Base-by-base conservation (phyloP, 1,140 invertebrate species). In the Drosophila murphyi region DNA sequence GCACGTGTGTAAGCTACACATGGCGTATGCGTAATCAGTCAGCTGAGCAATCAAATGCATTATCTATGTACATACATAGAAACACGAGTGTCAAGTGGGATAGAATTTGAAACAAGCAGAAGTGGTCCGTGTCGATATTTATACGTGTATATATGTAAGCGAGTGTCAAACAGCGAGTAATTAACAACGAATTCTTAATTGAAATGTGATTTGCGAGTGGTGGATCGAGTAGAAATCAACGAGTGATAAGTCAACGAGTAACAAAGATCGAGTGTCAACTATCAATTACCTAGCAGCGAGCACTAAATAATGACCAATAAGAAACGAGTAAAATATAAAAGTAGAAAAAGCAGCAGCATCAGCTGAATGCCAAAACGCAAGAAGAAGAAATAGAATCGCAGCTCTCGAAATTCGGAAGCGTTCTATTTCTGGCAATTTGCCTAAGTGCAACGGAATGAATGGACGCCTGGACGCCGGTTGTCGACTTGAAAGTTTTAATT, bases 401-500 rank as follows among this genome's bases (percentile, higher is more conserved):
- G 45, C 35, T 31, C 50, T 34, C 2, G n/a, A 28, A 50, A 52
- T 39, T 48, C 64, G 64, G 65, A n/a, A 29, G n/a, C 61, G 35
- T 63, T 74, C 51, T 35, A 57, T 48, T 55, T 45, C 64, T 87
- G 79, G 83, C 82, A 87, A 87, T 87, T 88, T 87, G 83, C 80
- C 82, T 87, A 87, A 87, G 82, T 87, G 82, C 82, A 87, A 67
- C 47, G 57, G 61, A 75, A 76, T 80, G 80, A 65, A 80, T 65
- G 74, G 55, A 35, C 62, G 75, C 60, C 41, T 69, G 51, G 43
- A 59, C 68, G 69, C 48, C 55, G 10, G 54, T 60, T 55, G 35
- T 52, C 48, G 55, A 72, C 64, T 73, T 69, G 29, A 88, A 87
- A 87, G 80, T 87, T 87, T 87, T 87, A 87, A 87, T 87, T 87